Evolutionary conservation across 2,888 invertebrate species (phyloP).

Genomic region (Anthoptus insignis): DNA sequence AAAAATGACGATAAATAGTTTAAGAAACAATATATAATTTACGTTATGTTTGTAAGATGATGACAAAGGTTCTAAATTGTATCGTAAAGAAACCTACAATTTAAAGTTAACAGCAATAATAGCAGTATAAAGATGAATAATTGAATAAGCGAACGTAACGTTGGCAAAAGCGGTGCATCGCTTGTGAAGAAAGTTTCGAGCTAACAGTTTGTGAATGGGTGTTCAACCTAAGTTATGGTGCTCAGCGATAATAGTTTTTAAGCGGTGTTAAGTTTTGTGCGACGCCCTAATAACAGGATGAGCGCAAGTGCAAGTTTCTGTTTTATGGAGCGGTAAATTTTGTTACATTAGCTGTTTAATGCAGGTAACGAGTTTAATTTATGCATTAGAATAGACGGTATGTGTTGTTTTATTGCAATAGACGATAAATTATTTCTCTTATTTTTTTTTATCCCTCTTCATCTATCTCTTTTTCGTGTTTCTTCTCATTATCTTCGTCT

Average conservation of each 20-base stretch:
- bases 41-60: no score
- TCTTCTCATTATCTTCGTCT: no score
- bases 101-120: neutral
- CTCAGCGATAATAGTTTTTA: slow-evolving; percentile 6
- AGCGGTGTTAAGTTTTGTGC: slow-evolving; percentile 4
- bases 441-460: no score
- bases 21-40: no score
- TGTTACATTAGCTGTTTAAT: neutral
- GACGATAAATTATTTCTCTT: no score
- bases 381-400: no score
- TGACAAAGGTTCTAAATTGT: neutral
- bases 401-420: no score
- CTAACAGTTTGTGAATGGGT: slow-evolving; percentile 17
- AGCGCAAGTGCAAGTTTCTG: neutral
- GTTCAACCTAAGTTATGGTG: slow-evolving; percentile 5
- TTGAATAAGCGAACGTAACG: neutral
- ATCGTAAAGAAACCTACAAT: neutral
- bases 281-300: neutral
- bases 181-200: slow-evolving; percentile 8
- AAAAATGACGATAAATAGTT: no score
- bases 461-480: no score
- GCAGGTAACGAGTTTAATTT: neutral
- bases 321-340: neutral
- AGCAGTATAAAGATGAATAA: neutral
- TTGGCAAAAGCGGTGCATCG: neutral